A percentile compares a stretch with the other conserved stretches of the same genome.
phyloP scores from a whole-genome alignment of 2,113 vertebrate species.

The Tympanuchus pallidicinctus region DNA sequence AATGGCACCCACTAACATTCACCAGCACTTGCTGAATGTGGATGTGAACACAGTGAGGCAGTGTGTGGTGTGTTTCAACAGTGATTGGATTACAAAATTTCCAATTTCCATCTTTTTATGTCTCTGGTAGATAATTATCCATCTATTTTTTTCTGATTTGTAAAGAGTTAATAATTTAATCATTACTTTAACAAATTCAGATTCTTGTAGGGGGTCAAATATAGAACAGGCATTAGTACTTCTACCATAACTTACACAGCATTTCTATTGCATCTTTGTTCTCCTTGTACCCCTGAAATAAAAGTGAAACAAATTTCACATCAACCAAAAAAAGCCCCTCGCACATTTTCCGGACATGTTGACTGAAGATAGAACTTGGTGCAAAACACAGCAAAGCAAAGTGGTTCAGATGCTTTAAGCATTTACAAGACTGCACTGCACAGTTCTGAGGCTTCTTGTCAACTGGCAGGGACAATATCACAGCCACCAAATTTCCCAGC shows the following conservation, averaged over 20 bases:
- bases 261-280: background rate
- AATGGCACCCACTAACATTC: background rate
- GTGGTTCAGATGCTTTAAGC: background rate
- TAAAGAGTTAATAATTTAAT: background rate
- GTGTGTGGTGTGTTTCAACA: background rate
- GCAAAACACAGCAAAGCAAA: conserved; percentile 24
- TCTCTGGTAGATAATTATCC: background rate
- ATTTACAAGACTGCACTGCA: background rate
- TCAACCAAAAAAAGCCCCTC: background rate
- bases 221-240: background rate
- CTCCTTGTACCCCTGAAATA: background rate
- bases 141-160: background rate
- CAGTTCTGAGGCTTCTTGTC: background rate
- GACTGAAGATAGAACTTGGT: conserved; percentile 38
- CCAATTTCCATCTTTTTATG: background rate
- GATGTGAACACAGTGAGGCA: background rate
- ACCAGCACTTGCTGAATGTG: background rate
- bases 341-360: background rate
- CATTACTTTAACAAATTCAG: background rate
- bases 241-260: background rate
- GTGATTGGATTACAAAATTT: background rate
- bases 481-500: background rate
- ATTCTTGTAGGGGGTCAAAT: background rate
- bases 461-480: background rate
- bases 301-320: background rate